Conservation (phyloP, 2,113 vertebrate genomes). For the Conger conger region DNA sequence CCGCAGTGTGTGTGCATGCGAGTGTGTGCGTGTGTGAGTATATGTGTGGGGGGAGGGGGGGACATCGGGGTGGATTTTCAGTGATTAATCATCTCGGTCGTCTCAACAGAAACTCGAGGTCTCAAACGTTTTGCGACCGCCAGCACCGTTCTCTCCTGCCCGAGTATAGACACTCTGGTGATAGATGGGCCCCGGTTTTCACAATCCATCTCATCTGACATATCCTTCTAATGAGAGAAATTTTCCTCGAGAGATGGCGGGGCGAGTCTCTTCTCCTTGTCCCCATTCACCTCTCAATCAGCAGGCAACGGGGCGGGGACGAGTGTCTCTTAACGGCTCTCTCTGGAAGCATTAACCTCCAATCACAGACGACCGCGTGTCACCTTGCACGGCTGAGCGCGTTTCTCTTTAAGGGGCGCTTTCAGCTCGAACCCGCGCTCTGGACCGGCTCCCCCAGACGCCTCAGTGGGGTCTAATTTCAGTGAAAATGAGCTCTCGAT, state of each 20-base stretch:
- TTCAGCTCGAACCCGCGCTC: not conserved
- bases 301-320: not conserved
- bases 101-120: constrained; percentile 4
- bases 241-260: not conserved
- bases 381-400: not conserved
- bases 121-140: not conserved
- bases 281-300: not conserved
- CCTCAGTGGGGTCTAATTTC: not conserved
- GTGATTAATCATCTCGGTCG: not conserved
- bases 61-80: not conserved
- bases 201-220: not conserved
- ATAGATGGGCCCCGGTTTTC: not conserved
- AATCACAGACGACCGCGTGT: not conserved
- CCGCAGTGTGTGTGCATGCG: not conserved
- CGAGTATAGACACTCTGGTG: not conserved
- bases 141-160: not conserved
- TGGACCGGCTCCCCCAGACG: not conserved
- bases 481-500: not conserved
- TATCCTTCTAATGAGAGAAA: constrained; percentile 2
- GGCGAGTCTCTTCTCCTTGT: not conserved
- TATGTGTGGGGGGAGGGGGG: no score
- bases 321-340: not conserved
- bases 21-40: no score
- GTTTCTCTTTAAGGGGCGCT: not conserved
- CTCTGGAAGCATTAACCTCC: not conserved